phyloP scores from a whole-genome alignment of 2,113 vertebrate species.

The Equus przewalskii region DNA sequence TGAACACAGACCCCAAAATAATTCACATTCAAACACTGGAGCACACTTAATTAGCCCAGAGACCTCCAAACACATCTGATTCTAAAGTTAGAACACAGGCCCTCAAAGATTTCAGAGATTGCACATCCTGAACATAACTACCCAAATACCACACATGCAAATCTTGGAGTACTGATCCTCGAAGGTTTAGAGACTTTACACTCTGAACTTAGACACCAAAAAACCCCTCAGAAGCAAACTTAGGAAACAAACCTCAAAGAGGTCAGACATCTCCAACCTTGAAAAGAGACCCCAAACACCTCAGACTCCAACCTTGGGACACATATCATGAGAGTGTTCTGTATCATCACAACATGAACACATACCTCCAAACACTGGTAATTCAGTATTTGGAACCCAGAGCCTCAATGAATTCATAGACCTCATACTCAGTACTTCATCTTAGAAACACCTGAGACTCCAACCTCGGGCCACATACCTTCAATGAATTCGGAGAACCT shows the following conservation, averaged over 20 bases:
- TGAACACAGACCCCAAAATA: neutral
- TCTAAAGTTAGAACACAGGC: neutral
- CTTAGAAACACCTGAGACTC: neutral
- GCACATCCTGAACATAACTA: neutral
- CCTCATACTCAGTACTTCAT: neutral
- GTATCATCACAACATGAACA: neutral
- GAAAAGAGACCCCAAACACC: neutral
- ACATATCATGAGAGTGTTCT: neutral
- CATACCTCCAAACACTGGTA: neutral
- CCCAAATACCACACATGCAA: neutral
- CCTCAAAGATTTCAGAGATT: neutral
- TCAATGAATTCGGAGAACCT: neutral
- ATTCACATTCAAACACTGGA: neutral
- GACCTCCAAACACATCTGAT: neutral
- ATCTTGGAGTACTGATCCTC: neutral
- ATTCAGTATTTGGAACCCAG: neutral
- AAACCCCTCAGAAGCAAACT: neutral
- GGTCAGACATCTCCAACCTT: neutral
- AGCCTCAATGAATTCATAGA: neutral
- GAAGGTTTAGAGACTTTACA: neutral
- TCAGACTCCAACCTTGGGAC: neutral
- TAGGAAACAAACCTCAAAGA: slow-evolving; percentile 10
- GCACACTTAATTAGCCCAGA: neutral
- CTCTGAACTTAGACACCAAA: neutral
- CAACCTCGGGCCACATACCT: neutral